phyloP scores from a whole-genome alignment of 2,797 vertebrate genomes.

The Epinephelus awoara region DNA sequence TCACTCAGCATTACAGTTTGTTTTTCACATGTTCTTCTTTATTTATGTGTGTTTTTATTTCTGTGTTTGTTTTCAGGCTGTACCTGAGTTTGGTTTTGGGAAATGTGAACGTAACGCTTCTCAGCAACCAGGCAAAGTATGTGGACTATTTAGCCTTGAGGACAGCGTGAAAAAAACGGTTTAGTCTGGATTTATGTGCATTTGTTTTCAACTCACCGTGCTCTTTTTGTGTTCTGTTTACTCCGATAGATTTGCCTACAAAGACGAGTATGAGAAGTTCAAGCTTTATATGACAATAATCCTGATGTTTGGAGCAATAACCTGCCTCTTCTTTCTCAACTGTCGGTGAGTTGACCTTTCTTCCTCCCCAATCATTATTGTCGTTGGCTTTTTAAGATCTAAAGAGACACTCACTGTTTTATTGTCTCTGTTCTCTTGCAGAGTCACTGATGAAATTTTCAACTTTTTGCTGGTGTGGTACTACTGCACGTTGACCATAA shows the following conservation, averaged over 20 bases:
- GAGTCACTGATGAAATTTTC: constrained; percentile 97
- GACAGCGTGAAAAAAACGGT: not conserved
- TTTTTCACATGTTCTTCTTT: not conserved
- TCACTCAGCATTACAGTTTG: not conserved
- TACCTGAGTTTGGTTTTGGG: constrained; percentile 97
- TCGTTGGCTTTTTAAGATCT: not conserved
- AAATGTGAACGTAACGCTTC: constrained; percentile 97
- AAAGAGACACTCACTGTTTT: not conserved
- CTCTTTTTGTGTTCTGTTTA: not conserved
- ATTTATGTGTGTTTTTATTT: not conserved
- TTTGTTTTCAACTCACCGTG: not conserved
- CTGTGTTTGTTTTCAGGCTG: constrained; percentile 82
- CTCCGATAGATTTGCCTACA: constrained; percentile 93
- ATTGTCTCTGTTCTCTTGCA: constrained; percentile 59
- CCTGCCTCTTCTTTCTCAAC: constrained; percentile 95
- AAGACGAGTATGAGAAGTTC: constrained; percentile 99
- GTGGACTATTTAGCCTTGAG: constrained; percentile 49
- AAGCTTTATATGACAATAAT: constrained; percentile 99
- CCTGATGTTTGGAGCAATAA: constrained; percentile 93
- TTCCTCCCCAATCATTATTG: not conserved
- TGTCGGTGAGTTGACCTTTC: constrained; percentile 87
- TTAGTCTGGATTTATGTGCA: not conserved
- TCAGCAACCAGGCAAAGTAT: constrained; percentile 98
- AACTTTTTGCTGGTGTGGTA: constrained; percentile 99
- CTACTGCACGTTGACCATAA: constrained; percentile 97